phyloP scores from a whole-genome alignment of 1,140 invertebrate genomes.

The Conopomorpha cramerella region DNA sequence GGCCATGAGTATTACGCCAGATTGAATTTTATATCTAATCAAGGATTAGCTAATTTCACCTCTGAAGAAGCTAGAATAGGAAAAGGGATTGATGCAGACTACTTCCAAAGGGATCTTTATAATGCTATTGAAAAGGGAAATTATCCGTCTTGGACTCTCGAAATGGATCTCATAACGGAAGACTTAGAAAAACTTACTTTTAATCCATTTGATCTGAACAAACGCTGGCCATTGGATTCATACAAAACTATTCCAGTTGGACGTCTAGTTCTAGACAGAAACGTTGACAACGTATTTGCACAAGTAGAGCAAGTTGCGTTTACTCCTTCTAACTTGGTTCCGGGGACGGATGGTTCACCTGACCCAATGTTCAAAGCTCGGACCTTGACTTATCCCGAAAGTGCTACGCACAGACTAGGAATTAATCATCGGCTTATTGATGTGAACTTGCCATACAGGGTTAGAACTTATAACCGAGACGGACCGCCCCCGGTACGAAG shows the following conservation, averaged over 20 bases:
- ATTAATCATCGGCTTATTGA: constrained; percentile 81
- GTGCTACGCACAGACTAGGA: constrained; percentile 82
- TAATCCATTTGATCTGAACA: constrained; percentile 69
- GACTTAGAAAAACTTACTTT: constrained; percentile 44
- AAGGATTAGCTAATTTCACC: not conserved
- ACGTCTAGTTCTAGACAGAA: constrained; percentile 76
- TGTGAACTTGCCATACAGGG: constrained; percentile 81
- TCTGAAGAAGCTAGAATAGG: not conserved
- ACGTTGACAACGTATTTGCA: constrained; percentile 81
- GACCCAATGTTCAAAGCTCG: constrained; percentile 87
- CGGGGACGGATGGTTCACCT: constrained; percentile 79
- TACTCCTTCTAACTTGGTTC: constrained; percentile 80
- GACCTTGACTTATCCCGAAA: constrained; percentile 83
- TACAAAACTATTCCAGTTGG: constrained; percentile 65
- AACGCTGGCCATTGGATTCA: constrained; percentile 69
- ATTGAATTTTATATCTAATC: not conserved
- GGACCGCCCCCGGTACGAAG: constrained; percentile 67
- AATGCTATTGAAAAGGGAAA: not conserved
- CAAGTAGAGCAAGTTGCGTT: constrained; percentile 87
- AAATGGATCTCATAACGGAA: constrained; percentile 54
- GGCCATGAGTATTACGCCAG: not conserved
- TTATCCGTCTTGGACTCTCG: constrained; percentile 66
- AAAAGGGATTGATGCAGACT: not conserved
- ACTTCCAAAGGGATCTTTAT: not conserved
- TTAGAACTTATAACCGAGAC: constrained; percentile 69